Evolutionary conservation across 2,888 invertebrate genomes (phyloP).

Genomic region (Tortricodes alternella): DNA sequence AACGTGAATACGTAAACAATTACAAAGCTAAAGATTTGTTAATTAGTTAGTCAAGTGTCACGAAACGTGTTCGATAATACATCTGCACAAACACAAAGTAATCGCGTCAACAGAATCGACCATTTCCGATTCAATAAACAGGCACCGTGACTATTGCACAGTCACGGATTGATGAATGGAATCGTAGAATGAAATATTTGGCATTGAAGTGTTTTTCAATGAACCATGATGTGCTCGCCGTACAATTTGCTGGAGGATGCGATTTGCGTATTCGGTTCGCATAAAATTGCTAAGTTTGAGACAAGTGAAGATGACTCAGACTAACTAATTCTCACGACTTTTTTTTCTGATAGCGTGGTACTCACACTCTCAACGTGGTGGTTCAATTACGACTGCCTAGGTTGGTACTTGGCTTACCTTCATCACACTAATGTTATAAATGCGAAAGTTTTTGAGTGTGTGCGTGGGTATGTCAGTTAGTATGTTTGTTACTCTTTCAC

Average conservation of each 20-base stretch:
- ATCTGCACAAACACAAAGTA: constrained; percentile 1
- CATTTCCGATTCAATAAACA: constrained; percentile 21
- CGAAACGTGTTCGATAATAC: constrained; percentile 4
- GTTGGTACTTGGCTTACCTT: not conserved
- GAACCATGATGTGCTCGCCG: constrained; percentile 4
- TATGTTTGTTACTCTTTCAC: too few species aligned
- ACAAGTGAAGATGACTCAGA: constrained; percentile 8
- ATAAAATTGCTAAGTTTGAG: constrained; percentile 3
- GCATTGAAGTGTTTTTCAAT: constrained; percentile 45
- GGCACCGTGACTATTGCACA: not conserved
- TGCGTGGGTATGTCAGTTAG: too few species aligned
- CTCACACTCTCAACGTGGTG: not conserved
- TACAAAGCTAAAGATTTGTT: not conserved
- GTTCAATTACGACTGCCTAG: not conserved
- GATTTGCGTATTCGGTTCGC: constrained; percentile 11
- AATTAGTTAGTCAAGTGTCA: constrained; percentile 6
- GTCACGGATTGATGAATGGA: constrained; percentile 24
- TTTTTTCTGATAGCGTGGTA: not conserved
- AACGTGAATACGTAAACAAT: not conserved
- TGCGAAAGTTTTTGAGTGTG: too few species aligned
- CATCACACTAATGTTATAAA: too few species aligned
- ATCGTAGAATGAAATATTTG: constrained; percentile 58
- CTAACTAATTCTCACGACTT: not conserved
- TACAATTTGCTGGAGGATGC: constrained; percentile 14
- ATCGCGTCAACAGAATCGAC: constrained; percentile 6